Conservation (phyloP, 2,797 vertebrate species). For the Pantherophis alleghaniensis region DNA sequence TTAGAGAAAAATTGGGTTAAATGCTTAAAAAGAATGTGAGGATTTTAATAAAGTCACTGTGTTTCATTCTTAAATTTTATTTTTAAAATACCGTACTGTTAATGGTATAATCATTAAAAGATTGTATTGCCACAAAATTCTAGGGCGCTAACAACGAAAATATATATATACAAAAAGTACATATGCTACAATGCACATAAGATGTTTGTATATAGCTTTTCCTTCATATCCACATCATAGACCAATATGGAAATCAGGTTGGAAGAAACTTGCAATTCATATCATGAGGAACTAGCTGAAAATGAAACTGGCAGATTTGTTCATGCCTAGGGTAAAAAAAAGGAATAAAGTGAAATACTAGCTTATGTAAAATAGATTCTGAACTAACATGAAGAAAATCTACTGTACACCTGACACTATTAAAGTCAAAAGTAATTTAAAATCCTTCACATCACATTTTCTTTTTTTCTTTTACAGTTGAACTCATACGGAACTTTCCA, state of each 20-base stretch:
- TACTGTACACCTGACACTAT: background rate
- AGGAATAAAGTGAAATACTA: background rate
- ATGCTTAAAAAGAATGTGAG: background rate
- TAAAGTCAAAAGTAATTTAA: background rate
- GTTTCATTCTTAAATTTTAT: background rate
- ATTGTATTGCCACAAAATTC: background rate
- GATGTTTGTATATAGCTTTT: background rate
- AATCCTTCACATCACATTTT: background rate
- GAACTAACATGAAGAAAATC: background rate
- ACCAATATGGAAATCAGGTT: background rate
- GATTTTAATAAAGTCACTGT: background rate
- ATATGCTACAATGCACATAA: background rate
- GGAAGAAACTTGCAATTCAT: background rate
- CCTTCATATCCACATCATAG: background rate
- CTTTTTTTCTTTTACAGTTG: constrained; percentile 39
- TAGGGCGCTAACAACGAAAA: background rate
- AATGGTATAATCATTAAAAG: background rate
- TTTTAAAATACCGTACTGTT: background rate
- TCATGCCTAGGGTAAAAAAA: background rate
- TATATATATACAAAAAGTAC: background rate
- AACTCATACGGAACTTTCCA: constrained; percentile 50
- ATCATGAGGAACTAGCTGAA: background rate
- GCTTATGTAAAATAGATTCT: background rate
- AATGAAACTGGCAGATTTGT: background rate
- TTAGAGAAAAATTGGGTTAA: background rate